Conservation (phyloP, 2,797 vertebrate genomes). For the Loris lydekkerianus region DNA sequence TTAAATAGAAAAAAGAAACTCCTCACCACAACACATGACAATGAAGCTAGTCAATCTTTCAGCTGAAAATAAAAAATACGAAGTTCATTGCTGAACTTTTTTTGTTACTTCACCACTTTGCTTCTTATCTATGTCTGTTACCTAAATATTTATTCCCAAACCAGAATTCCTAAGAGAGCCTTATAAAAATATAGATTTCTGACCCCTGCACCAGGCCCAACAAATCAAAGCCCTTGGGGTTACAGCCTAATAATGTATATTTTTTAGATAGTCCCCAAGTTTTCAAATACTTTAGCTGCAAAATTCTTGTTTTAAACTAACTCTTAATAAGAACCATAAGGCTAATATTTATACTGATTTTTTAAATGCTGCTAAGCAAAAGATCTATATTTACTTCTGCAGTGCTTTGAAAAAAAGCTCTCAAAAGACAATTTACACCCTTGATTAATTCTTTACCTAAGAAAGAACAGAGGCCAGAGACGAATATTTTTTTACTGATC, state of each 20-base stretch:
- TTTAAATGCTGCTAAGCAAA: slow-evolving; percentile 15
- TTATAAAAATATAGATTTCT: slow-evolving; percentile 46
- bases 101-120: not conserved
- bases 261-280: slow-evolving; percentile 35
- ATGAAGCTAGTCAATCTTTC: slow-evolving; percentile 27
- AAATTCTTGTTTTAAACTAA: slow-evolving; percentile 60
- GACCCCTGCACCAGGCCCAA: not conserved
- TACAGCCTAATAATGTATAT: not conserved
- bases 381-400: not conserved
- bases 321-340: slow-evolving; percentile 49
- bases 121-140: not conserved
- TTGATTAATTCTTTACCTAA: not conserved
- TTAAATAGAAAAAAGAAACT: not conserved
- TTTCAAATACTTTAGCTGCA: slow-evolving; percentile 61
- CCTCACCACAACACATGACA: slow-evolving; percentile 2
- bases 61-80: slow-evolving; percentile 13
- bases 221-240: slow-evolving; percentile 20
- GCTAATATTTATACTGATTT: not conserved
- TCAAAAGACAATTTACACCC: not conserved
- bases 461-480: not conserved
- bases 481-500: not conserved
- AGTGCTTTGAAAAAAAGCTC: not conserved
- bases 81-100: not conserved
- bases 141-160: slow-evolving; percentile 71
- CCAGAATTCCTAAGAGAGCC: not conserved